Percentiles rank a stretch among this genome's conserved stretches.
These are phyloP conservation scores for Siphlonurus alternatus DNA, from an alignment of 2,888 invertebrate species.

Conservation along the genomic window DNA sequence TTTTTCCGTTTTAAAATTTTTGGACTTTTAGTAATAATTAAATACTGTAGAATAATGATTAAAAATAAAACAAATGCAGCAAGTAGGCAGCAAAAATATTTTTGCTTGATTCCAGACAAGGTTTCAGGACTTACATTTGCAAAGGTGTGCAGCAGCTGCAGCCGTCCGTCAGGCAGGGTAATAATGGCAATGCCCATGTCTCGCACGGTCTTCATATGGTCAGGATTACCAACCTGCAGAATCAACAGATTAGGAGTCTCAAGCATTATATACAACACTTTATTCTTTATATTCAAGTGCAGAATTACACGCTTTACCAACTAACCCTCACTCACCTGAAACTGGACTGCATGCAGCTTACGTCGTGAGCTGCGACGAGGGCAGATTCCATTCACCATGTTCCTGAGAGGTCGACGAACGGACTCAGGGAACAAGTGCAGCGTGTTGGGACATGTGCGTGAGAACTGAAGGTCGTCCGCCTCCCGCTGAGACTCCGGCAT, in stretches of 20 bases:
- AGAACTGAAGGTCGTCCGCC: conserved; percentile 38
- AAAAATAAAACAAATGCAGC: too few species aligned
- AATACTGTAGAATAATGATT: too few species aligned
- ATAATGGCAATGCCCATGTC: conserved; percentile 93
- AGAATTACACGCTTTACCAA: background rate
- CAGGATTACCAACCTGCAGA: conserved; percentile 59
- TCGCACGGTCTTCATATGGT: conserved; percentile 70
- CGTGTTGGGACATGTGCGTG: conserved; percentile 70
- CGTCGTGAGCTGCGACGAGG: conserved; percentile 38
- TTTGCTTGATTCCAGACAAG: too few species aligned
- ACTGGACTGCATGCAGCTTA: conserved; percentile 48
- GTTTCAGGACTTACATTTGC: conserved; percentile 58
- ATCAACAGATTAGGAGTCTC: too few species aligned
- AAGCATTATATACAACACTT: background rate
- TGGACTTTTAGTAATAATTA: too few species aligned
- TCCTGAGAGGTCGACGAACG: conserved; percentile 65
- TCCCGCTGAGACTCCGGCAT: conserved; percentile 22
- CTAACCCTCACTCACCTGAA: conserved; percentile 30
- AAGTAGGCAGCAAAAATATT: too few species aligned
- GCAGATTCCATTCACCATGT: conserved; percentile 68
- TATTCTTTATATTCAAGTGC: background rate
- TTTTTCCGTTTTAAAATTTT: too few species aligned
- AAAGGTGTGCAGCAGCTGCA: conserved; percentile 81
- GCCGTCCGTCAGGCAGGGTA: conserved; percentile 72
- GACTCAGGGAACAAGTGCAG: conserved; percentile 67